These are phyloP conservation scores for Eulacestoma nigropectus DNA, from an alignment of 2,113 vertebrate species.

Conservation along the genomic window DNA sequence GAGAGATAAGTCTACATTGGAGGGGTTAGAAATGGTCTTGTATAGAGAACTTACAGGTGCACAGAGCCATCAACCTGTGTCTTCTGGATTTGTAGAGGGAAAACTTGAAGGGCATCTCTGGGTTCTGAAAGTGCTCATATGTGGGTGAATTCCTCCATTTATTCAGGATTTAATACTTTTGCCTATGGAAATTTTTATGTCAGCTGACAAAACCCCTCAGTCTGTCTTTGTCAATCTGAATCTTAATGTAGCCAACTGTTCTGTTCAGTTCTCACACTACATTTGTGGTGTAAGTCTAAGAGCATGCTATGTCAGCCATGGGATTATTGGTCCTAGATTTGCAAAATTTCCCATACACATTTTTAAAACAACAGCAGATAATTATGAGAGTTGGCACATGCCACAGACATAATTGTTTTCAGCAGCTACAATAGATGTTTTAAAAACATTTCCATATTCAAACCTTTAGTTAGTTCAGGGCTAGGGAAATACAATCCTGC, in stretches of 20 bases:
- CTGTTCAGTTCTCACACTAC: background rate
- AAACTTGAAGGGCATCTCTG: background rate
- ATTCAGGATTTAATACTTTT: background rate
- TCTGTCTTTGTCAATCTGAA: slow-evolving; percentile 7
- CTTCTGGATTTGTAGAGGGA: background rate
- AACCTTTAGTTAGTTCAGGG: background rate
- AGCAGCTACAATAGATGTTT: slow-evolving; percentile 5
- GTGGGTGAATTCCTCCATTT: background rate
- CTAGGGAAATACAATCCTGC: background rate
- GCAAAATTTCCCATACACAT: background rate
- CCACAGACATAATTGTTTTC: slow-evolving; percentile 16
- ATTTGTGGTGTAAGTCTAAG: background rate
- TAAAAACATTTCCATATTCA: slow-evolving; percentile 2
- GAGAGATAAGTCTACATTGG: background rate
- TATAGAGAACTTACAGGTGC: background rate
- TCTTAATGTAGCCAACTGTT: background rate
- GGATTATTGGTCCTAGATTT: slow-evolving; percentile 31
- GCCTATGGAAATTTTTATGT: slow-evolving; percentile 1
- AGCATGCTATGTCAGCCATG: slow-evolving; percentile 8
- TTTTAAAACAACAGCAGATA: slow-evolving; percentile 25
- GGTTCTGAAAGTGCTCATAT: background rate
- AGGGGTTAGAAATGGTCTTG: background rate
- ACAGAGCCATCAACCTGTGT: background rate
- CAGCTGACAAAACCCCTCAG: background rate
- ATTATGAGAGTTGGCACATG: slow-evolving; percentile 5